Conservation (phyloP, 2,888 invertebrate species). For the Notodonta ziczac region DNA sequence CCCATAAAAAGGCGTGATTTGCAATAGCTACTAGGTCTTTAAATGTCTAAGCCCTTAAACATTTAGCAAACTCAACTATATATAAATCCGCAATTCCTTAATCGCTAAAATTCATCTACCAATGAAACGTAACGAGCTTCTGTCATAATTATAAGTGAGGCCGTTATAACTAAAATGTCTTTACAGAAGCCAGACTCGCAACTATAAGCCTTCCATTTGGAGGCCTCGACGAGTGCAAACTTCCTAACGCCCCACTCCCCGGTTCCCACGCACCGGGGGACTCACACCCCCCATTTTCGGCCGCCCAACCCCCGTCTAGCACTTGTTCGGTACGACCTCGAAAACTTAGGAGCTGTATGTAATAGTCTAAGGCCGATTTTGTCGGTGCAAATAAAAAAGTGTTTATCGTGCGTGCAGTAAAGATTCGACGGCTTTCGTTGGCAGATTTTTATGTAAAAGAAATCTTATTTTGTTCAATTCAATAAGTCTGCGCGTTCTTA, state of each 20-base stretch:
- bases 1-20: too few relatives aligned
- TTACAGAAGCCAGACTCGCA: constrained; percentile 29
- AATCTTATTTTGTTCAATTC: background rate
- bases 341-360: constrained; percentile 58
- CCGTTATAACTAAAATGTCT: constrained; percentile 33
- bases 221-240: constrained; percentile 62
- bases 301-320: constrained; percentile 62
- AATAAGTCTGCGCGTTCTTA: background rate
- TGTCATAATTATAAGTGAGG: constrained; percentile 30
- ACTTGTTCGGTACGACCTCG: constrained; percentile 68
- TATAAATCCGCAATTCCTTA: background rate
- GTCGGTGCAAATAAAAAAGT: constrained; percentile 18
- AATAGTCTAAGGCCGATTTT: constrained; percentile 34
- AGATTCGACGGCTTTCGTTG: background rate
- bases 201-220: constrained; percentile 54
- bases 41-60: background rate
- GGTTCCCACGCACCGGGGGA: constrained; percentile 46
- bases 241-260: constrained; percentile 47
- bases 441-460: background rate
- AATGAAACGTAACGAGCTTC: constrained; percentile 22
- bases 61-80: background rate
- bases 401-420: constrained; percentile 7
- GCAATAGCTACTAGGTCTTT: too few relatives aligned
- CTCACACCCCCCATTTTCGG: constrained; percentile 31
- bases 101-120: constrained; percentile 8